Conservation (phyloP, 2,888 invertebrate species). For the Siphonodentalium dalli region DNA sequence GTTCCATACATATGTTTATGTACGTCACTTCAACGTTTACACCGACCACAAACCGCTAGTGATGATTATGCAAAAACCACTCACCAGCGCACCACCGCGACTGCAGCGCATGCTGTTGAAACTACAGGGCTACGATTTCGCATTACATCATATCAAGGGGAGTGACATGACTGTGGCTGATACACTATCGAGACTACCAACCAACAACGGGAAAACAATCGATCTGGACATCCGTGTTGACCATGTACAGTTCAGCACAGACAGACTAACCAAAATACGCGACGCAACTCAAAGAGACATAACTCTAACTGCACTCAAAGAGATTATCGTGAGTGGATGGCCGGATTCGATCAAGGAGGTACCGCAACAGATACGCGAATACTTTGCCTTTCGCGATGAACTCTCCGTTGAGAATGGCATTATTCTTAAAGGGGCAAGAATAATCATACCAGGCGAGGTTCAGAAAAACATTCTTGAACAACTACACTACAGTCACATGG, state of each 20-base stretch:
- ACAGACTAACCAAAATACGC: no score
- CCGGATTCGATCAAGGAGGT: slow-evolving; percentile 7
- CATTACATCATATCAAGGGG: slow-evolving; percentile 18
- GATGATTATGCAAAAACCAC: slow-evolving; percentile 20
- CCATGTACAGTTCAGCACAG: no score
- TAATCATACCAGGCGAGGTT: slow-evolving; percentile 9
- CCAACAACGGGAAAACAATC: no score
- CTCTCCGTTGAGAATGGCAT: slow-evolving; percentile 19
- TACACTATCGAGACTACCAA: slow-evolving; percentile 20
- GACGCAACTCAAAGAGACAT: no score
- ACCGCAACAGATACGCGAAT: slow-evolving; percentile 3
- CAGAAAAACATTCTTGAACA: slow-evolving; percentile 13
- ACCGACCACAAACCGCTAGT: slow-evolving; percentile 28
- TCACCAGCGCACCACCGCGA: slow-evolving; percentile 17
- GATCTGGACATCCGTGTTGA: no score
- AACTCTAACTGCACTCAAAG: no score
- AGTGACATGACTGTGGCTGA: slow-evolving; percentile 25
- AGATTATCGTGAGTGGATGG: slow-evolving; percentile 14
- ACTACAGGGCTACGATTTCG: slow-evolving; percentile 22
- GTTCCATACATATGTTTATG: slow-evolving; percentile 29
- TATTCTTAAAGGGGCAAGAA: slow-evolving; percentile 16
- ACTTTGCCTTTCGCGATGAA: slow-evolving; percentile 17
- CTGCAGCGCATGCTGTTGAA: slow-evolving; percentile 24
- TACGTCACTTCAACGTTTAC: slow-evolving; percentile 7
- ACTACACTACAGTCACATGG: slow-evolving; percentile 20